phyloP scores from a whole-genome alignment of 2,888 invertebrate genomes.

The Mactromeris polynyma region DNA sequence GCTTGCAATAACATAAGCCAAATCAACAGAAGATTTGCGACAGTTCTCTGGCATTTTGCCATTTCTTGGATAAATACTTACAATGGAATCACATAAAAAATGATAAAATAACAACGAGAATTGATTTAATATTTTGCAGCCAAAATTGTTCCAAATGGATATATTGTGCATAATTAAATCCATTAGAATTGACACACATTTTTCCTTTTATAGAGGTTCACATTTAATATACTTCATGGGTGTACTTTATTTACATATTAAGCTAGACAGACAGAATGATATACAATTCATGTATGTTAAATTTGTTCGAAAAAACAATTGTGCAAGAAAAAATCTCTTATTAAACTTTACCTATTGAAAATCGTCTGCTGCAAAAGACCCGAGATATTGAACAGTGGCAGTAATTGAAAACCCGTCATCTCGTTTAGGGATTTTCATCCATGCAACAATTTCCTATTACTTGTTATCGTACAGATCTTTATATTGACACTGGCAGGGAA shows the following conservation, averaged over 20 bases:
- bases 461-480: conserved; percentile 20
- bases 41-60: neutral
- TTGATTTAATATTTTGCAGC: too few species aligned
- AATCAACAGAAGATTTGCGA: neutral
- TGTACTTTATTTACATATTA: too few species aligned
- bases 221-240: too few species aligned
- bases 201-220: too few species aligned
- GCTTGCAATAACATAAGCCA: neutral
- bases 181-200: too few species aligned
- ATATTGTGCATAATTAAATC: too few species aligned
- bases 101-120: neutral
- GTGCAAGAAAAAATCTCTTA: too few species aligned
- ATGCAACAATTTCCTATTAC: conserved; percentile 41
- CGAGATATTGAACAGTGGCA: conserved; percentile 36
- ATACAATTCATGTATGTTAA: too few species aligned
- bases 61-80: neutral
- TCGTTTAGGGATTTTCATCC: conserved; percentile 37
- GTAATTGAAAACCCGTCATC: conserved; percentile 44
- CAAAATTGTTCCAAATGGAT: too few species aligned
- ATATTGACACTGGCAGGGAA: conserved; percentile 4
- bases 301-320: too few species aligned
- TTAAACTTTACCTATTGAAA: neutral
- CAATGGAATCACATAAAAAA: neutral
- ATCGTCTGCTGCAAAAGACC: neutral
- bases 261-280: too few species aligned